A percentile compares a stretch with the other conserved stretches of the same genome.
Conservation (phyloP, 2,113 vertebrate species). For the Centropristis striata region DNA sequence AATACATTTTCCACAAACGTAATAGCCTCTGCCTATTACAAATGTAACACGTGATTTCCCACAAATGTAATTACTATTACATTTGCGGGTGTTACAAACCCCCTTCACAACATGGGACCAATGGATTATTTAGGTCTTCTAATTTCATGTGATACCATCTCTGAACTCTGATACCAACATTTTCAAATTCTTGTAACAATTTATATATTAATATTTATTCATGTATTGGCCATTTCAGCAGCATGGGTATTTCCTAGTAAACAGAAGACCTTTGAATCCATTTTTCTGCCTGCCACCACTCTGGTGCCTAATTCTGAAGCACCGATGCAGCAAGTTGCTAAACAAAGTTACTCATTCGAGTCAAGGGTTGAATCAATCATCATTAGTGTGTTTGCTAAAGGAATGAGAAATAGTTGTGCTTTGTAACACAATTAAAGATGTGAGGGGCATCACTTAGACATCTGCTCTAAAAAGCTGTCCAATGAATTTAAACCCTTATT, state of each 20-base stretch:
- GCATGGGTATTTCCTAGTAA: background rate
- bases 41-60: too few species aligned
- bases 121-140: too few species aligned
- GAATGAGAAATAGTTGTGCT: background rate
- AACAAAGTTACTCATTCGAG: background rate
- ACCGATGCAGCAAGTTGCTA: background rate
- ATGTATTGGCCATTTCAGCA: background rate
- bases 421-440: slow-evolving; percentile 8
- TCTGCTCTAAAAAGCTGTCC: slow-evolving; percentile 32
- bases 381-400: background rate
- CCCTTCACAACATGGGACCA: too few species aligned
- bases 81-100: too few species aligned
- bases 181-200: too few species aligned
- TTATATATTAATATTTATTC: background rate
- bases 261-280: background rate
- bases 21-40: too few species aligned
- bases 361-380: slow-evolving; percentile 21
- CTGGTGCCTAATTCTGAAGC: background rate
- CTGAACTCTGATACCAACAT: too few species aligned
- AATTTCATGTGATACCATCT: background rate
- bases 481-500: slow-evolving; percentile 40
- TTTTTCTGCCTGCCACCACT: background rate
- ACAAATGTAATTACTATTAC: too few species aligned
- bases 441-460: background rate
- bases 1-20: too few species aligned